Evolutionary conservation across 2,888 invertebrate genomes (phyloP), one percentile per base, ranked within the genome.

Genomic region (Andricus curvator): DNA sequence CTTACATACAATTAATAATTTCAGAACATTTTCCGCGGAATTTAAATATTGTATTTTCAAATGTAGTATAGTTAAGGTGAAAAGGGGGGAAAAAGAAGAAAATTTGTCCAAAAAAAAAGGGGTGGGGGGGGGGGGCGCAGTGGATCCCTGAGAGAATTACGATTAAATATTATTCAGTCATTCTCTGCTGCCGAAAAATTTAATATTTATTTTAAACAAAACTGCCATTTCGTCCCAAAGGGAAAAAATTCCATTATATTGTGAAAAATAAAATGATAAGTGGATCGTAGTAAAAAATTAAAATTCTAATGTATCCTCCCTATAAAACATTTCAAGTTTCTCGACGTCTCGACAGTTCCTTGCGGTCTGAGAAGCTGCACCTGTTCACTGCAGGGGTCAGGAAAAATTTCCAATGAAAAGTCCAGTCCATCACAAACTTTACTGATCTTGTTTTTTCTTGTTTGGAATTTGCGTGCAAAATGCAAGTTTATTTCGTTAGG

Each of bases 341-440:
- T 56, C 56, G 56, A 74, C 56, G 56, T 74, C 74, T 74, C 15
- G 51, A 74, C 56, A 56, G 33, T 74, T 56, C 33, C n/a, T 33
- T 56, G 56, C 74, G 56, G 74, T 74, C 33, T 56, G 56, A 74
- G 56, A 74, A 74, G 29, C 74, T 56, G 33, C 74, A 74, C 74
- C 74, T 74, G 74, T 74, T 74, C 56, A 74, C 56, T 74, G 20
- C 56, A 74, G 48, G 74, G 56, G 33, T 22, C n/a, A 74, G 74
- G 56, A 56, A 74, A 74, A 74, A n/a, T 74, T 74, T 33, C 74
- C 74, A 74, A 74, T 74, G 56, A 74, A 74, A 68, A 17, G 25
- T 41, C 68, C 48, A 44, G 70, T 48, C n/a, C 37, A 74, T 74
- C 74, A 20, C 9, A 17, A 56, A 74, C n/a, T 74, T 74, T 56